Evolutionary conservation across 2,888 invertebrate species (phyloP).

Genomic region (Lydus trimaculatus): DNA sequence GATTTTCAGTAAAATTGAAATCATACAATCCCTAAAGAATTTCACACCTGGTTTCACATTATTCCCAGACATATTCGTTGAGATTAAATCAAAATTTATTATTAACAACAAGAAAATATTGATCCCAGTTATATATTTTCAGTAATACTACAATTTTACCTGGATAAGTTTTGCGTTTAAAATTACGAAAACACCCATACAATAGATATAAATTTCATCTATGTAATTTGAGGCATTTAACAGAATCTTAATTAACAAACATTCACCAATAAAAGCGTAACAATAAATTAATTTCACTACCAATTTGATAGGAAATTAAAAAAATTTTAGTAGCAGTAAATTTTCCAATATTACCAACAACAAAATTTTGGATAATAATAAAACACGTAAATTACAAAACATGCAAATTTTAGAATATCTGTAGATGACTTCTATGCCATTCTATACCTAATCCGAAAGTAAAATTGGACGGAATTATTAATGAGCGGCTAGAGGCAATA

Average conservation of each 20-base stretch:
- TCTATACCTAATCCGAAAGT: not conserved
- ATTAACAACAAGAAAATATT: too few relatives aligned
- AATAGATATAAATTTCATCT: not conserved
- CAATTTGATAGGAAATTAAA: not conserved
- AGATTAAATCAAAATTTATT: too few relatives aligned
- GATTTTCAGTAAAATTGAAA: not conserved
- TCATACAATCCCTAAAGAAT: not conserved
- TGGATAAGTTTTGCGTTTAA: not conserved
- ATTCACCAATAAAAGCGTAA: not conserved
- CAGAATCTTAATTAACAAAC: not conserved
- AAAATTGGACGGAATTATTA: slow-evolving; percentile 5
- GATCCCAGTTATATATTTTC: too few relatives aligned
- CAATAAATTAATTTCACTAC: not conserved
- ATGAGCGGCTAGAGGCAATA: not conserved
- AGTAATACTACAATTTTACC: too few relatives aligned
- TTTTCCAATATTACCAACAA: not conserved
- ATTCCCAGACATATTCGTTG: too few relatives aligned
- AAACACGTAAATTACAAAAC: not conserved
- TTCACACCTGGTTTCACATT: not conserved
- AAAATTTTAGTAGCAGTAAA: not conserved
- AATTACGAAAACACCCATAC: not conserved
- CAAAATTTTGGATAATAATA: too few relatives aligned
- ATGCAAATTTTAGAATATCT: not conserved
- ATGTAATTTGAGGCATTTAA: not conserved
- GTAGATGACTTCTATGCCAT: not conserved